Percentiles rank a stretch among this genome's conserved stretches.
phyloP scores from a whole-genome alignment of 2,888 invertebrate genomes.

The Caenorhabditis sp. region DNA sequence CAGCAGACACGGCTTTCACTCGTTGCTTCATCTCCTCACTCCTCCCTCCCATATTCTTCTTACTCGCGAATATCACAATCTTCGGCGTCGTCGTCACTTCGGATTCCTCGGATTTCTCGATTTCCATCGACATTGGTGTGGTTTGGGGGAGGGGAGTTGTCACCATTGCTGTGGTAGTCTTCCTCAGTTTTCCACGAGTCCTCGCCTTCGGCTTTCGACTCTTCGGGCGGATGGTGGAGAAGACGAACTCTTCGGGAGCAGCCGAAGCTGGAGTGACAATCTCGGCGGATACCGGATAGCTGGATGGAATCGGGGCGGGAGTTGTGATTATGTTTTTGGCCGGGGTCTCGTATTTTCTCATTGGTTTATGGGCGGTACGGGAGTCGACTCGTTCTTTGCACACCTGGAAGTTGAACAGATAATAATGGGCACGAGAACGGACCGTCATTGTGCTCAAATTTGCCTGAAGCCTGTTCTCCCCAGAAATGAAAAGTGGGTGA shows the following conservation, averaged over 20 bases:
- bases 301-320: slow-evolving; percentile 48
- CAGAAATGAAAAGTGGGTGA: no score
- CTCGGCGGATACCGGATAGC: slow-evolving; percentile 32
- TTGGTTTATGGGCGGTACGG: slow-evolving; percentile 44
- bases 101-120: not conserved
- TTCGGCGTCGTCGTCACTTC: slow-evolving; percentile 41
- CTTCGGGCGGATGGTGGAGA: slow-evolving; percentile 70
- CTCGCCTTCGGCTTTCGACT: slow-evolving; percentile 54
- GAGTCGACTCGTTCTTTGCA: slow-evolving; percentile 57
- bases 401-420: slow-evolving; percentile 35
- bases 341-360: slow-evolving; percentile 58
- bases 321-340: slow-evolving; percentile 61
- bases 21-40: slow-evolving; percentile 11
- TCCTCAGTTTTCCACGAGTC: slow-evolving; percentile 43
- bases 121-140: slow-evolving; percentile 11
- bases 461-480: no score
- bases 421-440: not conserved
- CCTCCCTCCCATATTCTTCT: slow-evolving; percentile 21
- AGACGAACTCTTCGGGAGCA: slow-evolving; percentile 69
- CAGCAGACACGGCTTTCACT: slow-evolving; percentile 3
- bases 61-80: slow-evolving; percentile 55
- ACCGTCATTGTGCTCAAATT: no score
- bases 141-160: slow-evolving; percentile 17
- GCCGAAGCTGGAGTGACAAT: slow-evolving; percentile 33
- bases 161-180: slow-evolving; percentile 27